A percentile compares a stretch with the other conserved stretches of the same genome.
phyloP scores from a whole-genome alignment of 1,140 invertebrate genomes.

The Ganaspis sp. region DNA sequence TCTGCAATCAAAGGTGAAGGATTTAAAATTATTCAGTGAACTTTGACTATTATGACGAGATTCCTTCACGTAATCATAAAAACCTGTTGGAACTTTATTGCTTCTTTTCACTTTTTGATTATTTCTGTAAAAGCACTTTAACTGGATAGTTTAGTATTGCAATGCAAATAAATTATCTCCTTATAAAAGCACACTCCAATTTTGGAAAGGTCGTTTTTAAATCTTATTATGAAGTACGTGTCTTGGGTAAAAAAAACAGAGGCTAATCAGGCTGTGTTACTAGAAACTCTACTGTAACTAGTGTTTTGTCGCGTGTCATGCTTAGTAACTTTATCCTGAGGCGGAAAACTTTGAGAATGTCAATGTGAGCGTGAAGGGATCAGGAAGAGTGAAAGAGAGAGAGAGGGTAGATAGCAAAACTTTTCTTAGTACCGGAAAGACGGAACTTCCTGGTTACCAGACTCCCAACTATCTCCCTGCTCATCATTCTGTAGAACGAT shows the following conservation, averaged over 20 bases:
- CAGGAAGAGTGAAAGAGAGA: slow-evolving; percentile 37
- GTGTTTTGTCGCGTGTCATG: slow-evolving; percentile 51
- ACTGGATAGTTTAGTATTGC: slow-evolving; percentile 42
- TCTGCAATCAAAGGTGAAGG: no score
- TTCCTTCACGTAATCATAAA: no score
- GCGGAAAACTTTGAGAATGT: slow-evolving; percentile 49
- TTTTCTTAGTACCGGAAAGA: slow-evolving; percentile 56
- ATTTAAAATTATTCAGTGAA: no score
- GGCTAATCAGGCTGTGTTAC: slow-evolving; percentile 49
- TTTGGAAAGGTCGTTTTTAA: slow-evolving; percentile 37
- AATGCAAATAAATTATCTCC: background rate
- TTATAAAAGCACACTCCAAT: background rate
- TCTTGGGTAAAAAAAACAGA: slow-evolving; percentile 39
- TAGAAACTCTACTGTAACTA: slow-evolving; percentile 48
- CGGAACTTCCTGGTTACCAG: slow-evolving; percentile 57
- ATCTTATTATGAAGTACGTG: slow-evolving; percentile 49
- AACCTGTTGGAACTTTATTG: no score
- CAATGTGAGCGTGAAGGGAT: slow-evolving; percentile 42
- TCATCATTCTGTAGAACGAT: slow-evolving; percentile 52
- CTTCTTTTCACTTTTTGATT: no score
- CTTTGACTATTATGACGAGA: no score
- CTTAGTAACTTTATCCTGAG: slow-evolving; percentile 50
- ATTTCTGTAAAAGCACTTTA: slow-evolving; percentile 37
- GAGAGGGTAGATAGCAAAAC: slow-evolving; percentile 48
- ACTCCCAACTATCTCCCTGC: slow-evolving; percentile 46